A percentile compares a stretch with the other conserved stretches of the same genome.
Conservation (phyloP, 2,113 vertebrate species). For the Speoplatyrhinus poulsoni region DNA sequence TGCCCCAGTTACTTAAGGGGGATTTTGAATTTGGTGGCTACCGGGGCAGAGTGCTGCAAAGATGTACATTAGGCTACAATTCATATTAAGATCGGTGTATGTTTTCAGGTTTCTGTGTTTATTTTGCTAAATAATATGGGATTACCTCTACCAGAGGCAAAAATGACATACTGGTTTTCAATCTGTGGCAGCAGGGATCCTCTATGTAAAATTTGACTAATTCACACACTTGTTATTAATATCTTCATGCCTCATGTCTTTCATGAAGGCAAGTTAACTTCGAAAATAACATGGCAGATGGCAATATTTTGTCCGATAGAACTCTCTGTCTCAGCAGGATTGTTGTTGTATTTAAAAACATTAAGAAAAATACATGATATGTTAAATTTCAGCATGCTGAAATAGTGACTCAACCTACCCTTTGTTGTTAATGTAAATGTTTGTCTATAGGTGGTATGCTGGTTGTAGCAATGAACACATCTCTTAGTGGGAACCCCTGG, state of each 20-base stretch:
- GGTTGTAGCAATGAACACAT: constrained; percentile 74
- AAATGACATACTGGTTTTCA: constrained; percentile 28
- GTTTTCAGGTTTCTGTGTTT: too few species aligned
- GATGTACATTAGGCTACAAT: too few species aligned
- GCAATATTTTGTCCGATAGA: constrained; percentile 26
- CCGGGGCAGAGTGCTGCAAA: too few species aligned
- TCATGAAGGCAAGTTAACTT: constrained; percentile 36
- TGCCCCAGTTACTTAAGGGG: too few species aligned
- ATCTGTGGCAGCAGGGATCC: constrained; percentile 38
- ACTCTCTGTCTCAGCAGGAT: background rate
- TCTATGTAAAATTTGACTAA: constrained; percentile 36
- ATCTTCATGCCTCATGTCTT: constrained; percentile 42
- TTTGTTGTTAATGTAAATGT: constrained; percentile 26
- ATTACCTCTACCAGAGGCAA: constrained; percentile 16
- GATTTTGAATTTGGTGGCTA: too few species aligned
- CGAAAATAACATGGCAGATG: constrained; percentile 55
- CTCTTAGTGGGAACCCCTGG: constrained; percentile 79
- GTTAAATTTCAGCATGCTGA: background rate
- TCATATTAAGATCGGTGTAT: too few species aligned
- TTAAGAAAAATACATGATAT: background rate
- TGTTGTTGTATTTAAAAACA: background rate
- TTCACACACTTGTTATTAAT: constrained; percentile 43
- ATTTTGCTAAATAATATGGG: too few species aligned
- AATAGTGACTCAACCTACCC: constrained; percentile 31
- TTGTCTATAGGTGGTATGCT: constrained; percentile 69